Conservation (phyloP, 1,140 invertebrate genomes). For the Pteromalus puparum region DNA sequence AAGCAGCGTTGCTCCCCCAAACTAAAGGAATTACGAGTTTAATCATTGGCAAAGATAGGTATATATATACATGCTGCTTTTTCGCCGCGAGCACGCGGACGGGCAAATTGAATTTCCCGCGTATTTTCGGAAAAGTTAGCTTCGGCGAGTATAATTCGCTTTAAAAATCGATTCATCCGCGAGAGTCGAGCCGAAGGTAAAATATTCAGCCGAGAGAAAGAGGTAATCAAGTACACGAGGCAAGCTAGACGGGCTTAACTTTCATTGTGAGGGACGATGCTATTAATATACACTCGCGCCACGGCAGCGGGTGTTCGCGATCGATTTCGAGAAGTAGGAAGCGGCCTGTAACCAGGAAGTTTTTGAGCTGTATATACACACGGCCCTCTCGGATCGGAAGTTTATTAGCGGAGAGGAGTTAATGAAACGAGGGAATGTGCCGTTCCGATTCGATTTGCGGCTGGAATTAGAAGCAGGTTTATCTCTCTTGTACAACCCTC, state of each 20-base stretch:
- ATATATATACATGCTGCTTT: not conserved
- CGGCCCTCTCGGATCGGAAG: not conserved
- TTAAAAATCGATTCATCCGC: constrained; percentile 31
- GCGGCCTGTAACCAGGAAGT: not conserved
- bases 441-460: not conserved
- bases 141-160: constrained; percentile 1
- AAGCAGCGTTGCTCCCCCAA: not conserved
- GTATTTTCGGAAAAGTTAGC: constrained; percentile 37
- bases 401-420: not conserved
- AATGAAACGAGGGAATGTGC: too few relatives aligned
- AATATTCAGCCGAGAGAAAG: constrained; percentile 5
- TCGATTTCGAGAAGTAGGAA: not conserved
- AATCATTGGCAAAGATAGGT: constrained; percentile 7
- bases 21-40: constrained; percentile 20
- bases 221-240: not conserved
- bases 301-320: not conserved
- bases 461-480: too few relatives aligned
- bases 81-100: not conserved
- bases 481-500: too few relatives aligned
- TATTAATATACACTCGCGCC: not conserved
- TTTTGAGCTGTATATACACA: not conserved
- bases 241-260: not conserved
- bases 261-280: not conserved
- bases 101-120: constrained; percentile 30
- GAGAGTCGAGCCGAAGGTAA: not conserved